Evolutionary conservation across 1,140 invertebrate species (phyloP), one percentile per base, ranked within the genome.

Genomic region (Dinothrombium tinctorium): DNA sequence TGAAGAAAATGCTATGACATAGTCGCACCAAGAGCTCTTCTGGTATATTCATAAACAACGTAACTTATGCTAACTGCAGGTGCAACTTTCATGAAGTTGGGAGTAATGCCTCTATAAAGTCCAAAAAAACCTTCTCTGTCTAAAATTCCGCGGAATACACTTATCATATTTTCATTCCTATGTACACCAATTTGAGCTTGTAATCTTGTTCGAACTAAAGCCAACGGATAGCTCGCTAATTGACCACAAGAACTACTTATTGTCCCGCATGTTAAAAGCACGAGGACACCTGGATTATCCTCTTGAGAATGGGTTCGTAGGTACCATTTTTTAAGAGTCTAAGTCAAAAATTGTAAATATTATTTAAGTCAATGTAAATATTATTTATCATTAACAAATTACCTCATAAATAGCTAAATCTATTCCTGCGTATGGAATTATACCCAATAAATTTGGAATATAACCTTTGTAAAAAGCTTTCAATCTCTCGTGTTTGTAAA

Each of bases 381-480:
- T n/a, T n/a, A n/a, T n/a, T n/a, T n/a, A n/a, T n/a, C n/a, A n/a
- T n/a, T n/a, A n/a, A n/a, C n/a, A n/a, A n/a, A n/a, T 62, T 56
- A 75, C 73, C 64, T 99, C 94, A 59, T 99, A 99, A 8, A 98
- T 74, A 29, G 87, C 83, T 50, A 99, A 65, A 66, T 99, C 94
- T 45, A 98, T 96, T 47, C 94, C 94, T 22, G 94, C 92, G 58
- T 99, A 98, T 3, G 92, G 94, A 55, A 98, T 73, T 52, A 99
- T 99, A 25, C 94, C 94, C 37, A 98, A 60, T 23, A 98, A 72
- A 68, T 99, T 99, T 47, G 92, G 90, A 60, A 96, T 64, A 64
- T 86, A 89, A 47, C 86, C 83, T 49, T 65, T 53, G 58, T 94
- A 99, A 63, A 98, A 98, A 49, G 72, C 75, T 46, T 62, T 66